Evolutionary conservation across 2,888 invertebrate genomes (phyloP).

Genomic region (Thymelicus acteon): DNA sequence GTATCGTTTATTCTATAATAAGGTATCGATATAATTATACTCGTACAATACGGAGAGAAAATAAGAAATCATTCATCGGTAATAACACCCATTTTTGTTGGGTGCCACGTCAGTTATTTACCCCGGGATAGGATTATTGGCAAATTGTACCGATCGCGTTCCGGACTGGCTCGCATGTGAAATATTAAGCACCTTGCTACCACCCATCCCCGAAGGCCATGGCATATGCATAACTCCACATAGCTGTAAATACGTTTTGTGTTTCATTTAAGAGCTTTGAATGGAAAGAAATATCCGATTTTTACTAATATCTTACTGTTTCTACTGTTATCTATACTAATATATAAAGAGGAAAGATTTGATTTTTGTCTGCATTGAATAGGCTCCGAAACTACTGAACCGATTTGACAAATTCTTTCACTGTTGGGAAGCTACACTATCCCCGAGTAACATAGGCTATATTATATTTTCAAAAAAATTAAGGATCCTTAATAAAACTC

Average conservation of each 20-base stretch:
- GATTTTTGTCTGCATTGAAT: too few species aligned
- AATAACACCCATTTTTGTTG: conserved; percentile 76
- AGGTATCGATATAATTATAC: background rate
- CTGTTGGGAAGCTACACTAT: too few species aligned
- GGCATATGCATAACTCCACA: conserved; percentile 17
- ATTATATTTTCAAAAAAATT: too few species aligned
- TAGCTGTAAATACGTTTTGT: conserved; percentile 28
- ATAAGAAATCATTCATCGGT: conserved; percentile 74
- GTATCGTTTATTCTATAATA: background rate
- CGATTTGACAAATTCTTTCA: too few species aligned
- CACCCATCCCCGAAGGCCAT: conserved; percentile 46
- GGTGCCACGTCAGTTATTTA: conserved; percentile 76
- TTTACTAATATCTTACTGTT: too few species aligned
- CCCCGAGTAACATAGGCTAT: too few species aligned
- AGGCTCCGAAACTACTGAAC: too few species aligned
- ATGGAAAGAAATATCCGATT: too few species aligned
- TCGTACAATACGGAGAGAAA: background rate
- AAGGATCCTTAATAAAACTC: too few species aligned
- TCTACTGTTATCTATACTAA: too few species aligned
- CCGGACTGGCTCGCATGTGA: conserved; percentile 72
- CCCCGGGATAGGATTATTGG: conserved; percentile 80
- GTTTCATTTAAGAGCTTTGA: background rate
- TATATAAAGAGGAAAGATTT: too few species aligned
- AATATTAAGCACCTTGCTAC: conserved; percentile 76
- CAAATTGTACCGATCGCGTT: conserved; percentile 81